Percentiles rank a stretch among this genome's conserved stretches.
These are phyloP conservation scores for Andrena cerasifolii DNA, from an alignment of 1,140 invertebrate species.

Conservation along the genomic window DNA sequence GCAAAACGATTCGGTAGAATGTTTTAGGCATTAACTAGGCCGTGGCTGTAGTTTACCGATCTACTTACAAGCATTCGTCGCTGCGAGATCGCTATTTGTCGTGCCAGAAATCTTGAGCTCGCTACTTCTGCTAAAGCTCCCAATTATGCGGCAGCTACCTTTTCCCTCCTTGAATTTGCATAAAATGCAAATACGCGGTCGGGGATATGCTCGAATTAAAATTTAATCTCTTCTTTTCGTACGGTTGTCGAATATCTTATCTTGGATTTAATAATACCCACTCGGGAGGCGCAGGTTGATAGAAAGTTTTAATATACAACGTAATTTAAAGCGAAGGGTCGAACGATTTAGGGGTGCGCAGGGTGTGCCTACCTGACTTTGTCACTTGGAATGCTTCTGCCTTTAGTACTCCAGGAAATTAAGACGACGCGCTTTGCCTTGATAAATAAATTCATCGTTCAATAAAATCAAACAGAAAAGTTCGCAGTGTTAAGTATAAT, in stretches of 20 bases:
- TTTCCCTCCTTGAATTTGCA: background rate
- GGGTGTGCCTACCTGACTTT: too few species aligned
- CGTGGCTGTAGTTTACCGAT: background rate
- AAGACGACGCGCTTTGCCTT: too few species aligned
- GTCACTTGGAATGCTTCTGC: too few species aligned
- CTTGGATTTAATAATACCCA: background rate
- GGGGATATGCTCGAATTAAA: background rate
- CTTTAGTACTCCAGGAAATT: too few species aligned
- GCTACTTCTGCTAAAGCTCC: background rate
- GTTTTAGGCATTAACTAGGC: background rate
- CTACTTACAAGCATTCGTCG: background rate
- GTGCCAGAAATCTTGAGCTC: background rate
- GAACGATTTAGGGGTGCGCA: background rate
- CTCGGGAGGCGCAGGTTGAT: background rate
- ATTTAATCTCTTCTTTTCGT: background rate
- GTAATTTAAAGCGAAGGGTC: background rate
- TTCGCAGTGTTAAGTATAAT: too few species aligned
- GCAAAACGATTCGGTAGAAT: background rate
- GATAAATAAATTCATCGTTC: too few species aligned
- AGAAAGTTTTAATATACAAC: background rate
- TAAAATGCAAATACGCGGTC: conserved; percentile 15
- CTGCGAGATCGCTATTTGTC: background rate
- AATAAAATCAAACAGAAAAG: too few species aligned
- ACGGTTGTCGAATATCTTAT: background rate
- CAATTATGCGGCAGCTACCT: background rate